A percentile compares a stretch with the other conserved stretches of the same genome.
Evolutionary conservation across 2,797 vertebrate genomes (phyloP).

Genomic region (Leptodactylus fallax): DNA sequence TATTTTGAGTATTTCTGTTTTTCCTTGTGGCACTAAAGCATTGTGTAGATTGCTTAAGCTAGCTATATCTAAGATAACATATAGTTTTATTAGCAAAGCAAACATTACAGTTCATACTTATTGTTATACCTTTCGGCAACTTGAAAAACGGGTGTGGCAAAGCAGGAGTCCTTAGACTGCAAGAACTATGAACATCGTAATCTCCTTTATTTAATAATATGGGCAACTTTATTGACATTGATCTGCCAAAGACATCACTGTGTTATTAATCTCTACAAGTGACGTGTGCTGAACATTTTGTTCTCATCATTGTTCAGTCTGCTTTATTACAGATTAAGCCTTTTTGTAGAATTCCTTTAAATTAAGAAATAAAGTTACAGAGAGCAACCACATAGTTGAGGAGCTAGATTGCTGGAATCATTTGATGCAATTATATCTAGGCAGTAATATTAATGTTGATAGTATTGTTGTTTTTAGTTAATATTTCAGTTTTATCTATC

Average conservation of each 20-base stretch:
- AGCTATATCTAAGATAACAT: conserved; percentile 8
- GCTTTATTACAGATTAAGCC: not conserved
- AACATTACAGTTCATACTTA: conserved; percentile 14
- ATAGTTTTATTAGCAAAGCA: conserved; percentile 46
- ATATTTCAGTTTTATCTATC: too few relatives aligned
- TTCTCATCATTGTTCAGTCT: conserved; percentile 25
- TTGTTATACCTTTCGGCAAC: conserved; percentile 36
- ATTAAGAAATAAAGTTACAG: not conserved
- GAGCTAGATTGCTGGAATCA: not conserved
- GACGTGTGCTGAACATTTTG: conserved; percentile 6
- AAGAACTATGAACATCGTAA: conserved; percentile 24
- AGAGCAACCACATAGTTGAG: not conserved
- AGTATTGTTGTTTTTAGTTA: not conserved
- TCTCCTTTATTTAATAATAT: conserved; percentile 20
- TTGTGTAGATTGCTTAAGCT: not conserved
- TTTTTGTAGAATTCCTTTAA: not conserved
- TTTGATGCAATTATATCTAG: not conserved
- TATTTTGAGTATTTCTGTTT: not conserved
- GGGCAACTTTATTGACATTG: conserved; percentile 19
- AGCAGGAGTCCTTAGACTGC: conserved; percentile 1
- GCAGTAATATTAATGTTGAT: not conserved
- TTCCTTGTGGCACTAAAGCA: not conserved
- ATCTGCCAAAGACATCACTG: conserved; percentile 28
- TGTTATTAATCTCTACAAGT: not conserved
- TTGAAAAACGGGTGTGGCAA: conserved; percentile 29